Evolutionary conservation across 1,140 invertebrate species (phyloP).

Genomic region (Acromyrmex heyeri): DNA sequence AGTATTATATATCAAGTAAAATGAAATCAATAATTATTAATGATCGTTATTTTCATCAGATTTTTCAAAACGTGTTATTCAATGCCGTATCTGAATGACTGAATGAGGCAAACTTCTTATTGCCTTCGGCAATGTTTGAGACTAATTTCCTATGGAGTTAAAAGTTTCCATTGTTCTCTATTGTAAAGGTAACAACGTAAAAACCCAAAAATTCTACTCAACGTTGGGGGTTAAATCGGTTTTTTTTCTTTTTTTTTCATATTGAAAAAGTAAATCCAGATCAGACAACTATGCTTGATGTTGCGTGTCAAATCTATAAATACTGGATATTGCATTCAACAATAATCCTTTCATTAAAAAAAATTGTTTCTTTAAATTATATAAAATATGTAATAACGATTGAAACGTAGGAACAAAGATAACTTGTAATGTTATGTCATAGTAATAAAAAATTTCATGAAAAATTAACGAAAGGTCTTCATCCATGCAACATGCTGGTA

Average conservation of each 20-base stretch:
- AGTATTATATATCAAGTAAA: not conserved
- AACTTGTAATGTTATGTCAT: not conserved
- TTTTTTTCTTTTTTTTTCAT: not conserved
- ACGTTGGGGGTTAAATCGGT: not conserved
- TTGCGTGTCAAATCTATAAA: not conserved
- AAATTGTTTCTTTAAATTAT: not conserved
- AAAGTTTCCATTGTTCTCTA: slow-evolving; percentile 51
- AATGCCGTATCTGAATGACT: not conserved
- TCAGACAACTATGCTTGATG: not conserved
- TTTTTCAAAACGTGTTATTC: slow-evolving; percentile 17
- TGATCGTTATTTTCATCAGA: not conserved
- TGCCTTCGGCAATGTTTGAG: slow-evolving; percentile 32
- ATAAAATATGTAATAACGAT: not conserved
- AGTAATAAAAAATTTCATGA: slow-evolving; percentile 2
- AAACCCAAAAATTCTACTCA: slow-evolving; percentile 13
- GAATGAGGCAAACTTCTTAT: slow-evolving; percentile 35
- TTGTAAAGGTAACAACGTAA: slow-evolving; percentile 30
- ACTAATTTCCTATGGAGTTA: slow-evolving; percentile 41
- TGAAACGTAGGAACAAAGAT: not conserved
- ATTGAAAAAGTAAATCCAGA: not conserved
- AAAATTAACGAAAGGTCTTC: slow-evolving; percentile 29
- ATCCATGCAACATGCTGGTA: not conserved
- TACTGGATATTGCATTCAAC: not conserved
- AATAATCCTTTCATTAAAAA: not conserved
- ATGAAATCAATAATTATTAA: slow-evolving; percentile 5